Evolutionary conservation across 2,113 vertebrate genomes (phyloP).

Genomic region (Nothobranchius furzeri): DNA sequence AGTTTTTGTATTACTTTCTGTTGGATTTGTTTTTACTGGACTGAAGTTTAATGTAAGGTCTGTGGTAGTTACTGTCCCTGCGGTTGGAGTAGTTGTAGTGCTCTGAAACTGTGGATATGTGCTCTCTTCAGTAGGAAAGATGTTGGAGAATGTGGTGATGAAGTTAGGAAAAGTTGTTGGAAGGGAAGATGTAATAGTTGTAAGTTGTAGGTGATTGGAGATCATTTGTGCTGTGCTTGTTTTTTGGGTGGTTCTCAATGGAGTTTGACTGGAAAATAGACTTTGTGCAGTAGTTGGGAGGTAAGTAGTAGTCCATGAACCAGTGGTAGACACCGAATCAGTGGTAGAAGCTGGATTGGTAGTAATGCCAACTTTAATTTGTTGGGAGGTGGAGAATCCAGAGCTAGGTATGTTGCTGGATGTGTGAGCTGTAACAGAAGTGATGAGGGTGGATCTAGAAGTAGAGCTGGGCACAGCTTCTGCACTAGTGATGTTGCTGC

Average conservation of each 20-base stretch:
- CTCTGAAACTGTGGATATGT: constrained; percentile 23
- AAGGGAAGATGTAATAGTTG: constrained; percentile 9
- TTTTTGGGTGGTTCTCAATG: constrained; percentile 14
- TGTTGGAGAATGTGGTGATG: constrained; percentile 11
- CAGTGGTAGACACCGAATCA: constrained; percentile 16
- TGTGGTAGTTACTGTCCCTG: background rate
- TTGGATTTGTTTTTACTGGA: constrained; percentile 8
- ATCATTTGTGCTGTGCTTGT: background rate
- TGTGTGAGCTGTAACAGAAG: constrained; percentile 14
- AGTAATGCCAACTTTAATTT: constrained; percentile 16
- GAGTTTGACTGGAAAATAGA: constrained; percentile 21
- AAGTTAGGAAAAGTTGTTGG: constrained; percentile 13
- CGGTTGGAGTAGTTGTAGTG: constrained; percentile 21
- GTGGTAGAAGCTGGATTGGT: constrained; percentile 28
- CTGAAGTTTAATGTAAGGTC: constrained; percentile 1
- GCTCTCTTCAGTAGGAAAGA: constrained; percentile 12
- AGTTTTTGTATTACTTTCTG: constrained; percentile 26
- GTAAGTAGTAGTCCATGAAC: constrained; percentile 20
- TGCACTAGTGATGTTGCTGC: constrained; percentile 71
- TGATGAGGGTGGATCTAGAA: constrained; percentile 16
- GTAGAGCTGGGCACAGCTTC: constrained; percentile 32
- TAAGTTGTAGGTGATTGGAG: constrained; percentile 6
- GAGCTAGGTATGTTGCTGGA: constrained; percentile 17
- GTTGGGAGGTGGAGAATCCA: constrained; percentile 28
- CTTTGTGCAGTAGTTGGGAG: constrained; percentile 7